Base-by-base conservation (phyloP, 2,113 vertebrate species). In the Apodemus speciosus region DNA sequence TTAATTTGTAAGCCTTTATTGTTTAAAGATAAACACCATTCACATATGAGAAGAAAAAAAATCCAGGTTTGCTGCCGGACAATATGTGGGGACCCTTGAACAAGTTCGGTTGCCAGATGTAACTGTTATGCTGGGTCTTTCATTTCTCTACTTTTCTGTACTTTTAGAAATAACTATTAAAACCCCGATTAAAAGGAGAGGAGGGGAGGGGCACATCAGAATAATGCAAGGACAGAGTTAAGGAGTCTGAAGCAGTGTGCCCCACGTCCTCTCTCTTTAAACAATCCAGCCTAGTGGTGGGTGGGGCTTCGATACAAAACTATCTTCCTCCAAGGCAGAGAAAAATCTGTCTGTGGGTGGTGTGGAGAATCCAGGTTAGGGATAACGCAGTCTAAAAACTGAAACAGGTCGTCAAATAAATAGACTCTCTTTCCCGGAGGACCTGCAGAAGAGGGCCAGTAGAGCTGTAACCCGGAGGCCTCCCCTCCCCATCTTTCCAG, bases 321-420 rank as follows among this genome's bases (percentile, higher is more conserved):
- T 27, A n/a, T 35, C 60, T 51, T 86, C 0, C 51, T 89, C 80
- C 66, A 64, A 58, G 18, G 40, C 32, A 40, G 66, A 80, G 60
- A 51, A 80, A 81, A 53, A 58, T 5, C 62, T 10, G 46, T 62
- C 53, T 43, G 46, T 64, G 23, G 4, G 14, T 80, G 43, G 62
- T 92, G 35, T 21, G 2, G 16, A 1, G 84, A 94, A 93, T 93
- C 38, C 58, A 96, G 92, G 92, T 95, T 95, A 95, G 75, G 92
- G 69, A 94, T 86, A 95, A 92, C 79, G 35, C 25, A 62, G 38
- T 62, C 92, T 96, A 89, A 96, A 95, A 96, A 93, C 75, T 40
- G 94, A 96, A 97, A 95, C 87, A 92, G 95, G 96, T 94, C 94
- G 89, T 91, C 94, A 92, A 80, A 89, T 90, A 96, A 93, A 95